Evolutionary conservation across 2,888 invertebrate genomes (phyloP).

Genomic region (Siphlonurus alternatus): DNA sequence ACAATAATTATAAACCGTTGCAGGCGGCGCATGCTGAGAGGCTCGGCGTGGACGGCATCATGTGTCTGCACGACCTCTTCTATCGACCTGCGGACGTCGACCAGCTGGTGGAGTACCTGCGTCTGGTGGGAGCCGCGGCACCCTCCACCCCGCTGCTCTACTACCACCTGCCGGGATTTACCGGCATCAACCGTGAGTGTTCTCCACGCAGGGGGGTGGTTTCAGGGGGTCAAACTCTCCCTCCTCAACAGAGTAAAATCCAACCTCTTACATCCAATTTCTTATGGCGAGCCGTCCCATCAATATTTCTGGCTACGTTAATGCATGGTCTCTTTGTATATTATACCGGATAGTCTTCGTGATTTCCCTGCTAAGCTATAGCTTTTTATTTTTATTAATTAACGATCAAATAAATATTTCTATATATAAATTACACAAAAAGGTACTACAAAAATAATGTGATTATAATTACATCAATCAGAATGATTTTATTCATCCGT

Average conservation of each 20-base stretch:
- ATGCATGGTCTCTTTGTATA: no score
- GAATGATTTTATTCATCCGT: no score
- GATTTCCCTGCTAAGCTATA: no score
- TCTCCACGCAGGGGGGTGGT: background rate
- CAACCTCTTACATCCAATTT: background rate
- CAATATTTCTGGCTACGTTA: no score
- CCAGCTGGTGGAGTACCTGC: slow-evolving; percentile 48
- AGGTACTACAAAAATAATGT: no score
- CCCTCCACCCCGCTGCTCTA: slow-evolving; percentile 62
- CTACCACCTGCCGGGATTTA: slow-evolving; percentile 63
- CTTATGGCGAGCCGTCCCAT: background rate
- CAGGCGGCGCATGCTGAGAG: slow-evolving; percentile 51
- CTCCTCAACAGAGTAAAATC: background rate
- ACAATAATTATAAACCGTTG: no score
- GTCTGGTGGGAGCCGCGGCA: slow-evolving; percentile 47
- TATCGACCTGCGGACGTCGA: slow-evolving; percentile 45
- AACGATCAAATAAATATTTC: no score
- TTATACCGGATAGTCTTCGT: no score
- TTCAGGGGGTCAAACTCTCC: background rate
- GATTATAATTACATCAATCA: no score
- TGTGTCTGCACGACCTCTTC: slow-evolving; percentile 60
- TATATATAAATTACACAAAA: no score
- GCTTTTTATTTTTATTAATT: no score
- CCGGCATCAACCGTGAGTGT: slow-evolving; percentile 51
- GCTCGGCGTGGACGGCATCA: slow-evolving; percentile 44